Percentiles rank a stretch among this genome's conserved stretches.
phyloP scores from a whole-genome alignment of 2,797 vertebrate genomes.

The Lindbergichthys nudifrons region DNA sequence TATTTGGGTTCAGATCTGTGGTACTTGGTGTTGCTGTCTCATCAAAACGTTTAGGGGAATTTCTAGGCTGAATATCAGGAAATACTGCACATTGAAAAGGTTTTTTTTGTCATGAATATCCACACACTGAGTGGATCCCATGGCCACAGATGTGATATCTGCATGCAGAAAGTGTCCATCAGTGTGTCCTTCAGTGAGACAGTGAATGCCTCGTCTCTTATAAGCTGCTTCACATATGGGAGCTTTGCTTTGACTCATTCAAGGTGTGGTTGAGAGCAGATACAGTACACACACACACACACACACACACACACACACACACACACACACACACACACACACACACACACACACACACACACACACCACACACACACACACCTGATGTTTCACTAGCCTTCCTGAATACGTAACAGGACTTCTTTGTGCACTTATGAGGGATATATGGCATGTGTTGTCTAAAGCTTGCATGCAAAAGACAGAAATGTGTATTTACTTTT shows the following conservation, averaged over 20 bases:
- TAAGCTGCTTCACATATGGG: slow-evolving; percentile 11
- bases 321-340: background rate
- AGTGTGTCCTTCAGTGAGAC: slow-evolving; percentile 32
- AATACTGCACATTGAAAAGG: background rate
- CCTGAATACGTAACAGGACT: too few species aligned
- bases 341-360: too few species aligned
- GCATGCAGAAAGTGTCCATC: slow-evolving; percentile 18
- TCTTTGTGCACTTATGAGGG: too few species aligned
- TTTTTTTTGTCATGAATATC: background rate
- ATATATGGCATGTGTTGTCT: too few species aligned
- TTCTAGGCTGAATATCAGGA: background rate
- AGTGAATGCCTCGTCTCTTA: slow-evolving; percentile 21
- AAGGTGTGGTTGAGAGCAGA: background rate
- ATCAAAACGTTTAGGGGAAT: slow-evolving; percentile 1
- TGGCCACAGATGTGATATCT: slow-evolving; percentile 16
- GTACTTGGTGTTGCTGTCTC: background rate
- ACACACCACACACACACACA: too few species aligned
- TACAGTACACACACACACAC: background rate
- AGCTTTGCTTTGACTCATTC: slow-evolving; percentile 11
- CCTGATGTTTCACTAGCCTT: too few species aligned
- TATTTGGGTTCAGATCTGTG: too few species aligned
- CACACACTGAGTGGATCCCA: background rate
- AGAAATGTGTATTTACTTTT: too few species aligned
- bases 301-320: too few species aligned
- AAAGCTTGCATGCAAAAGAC: too few species aligned